A percentile compares a stretch with the other conserved stretches of the same genome.
phyloP scores from a whole-genome alignment of 2,113 vertebrate genomes.

The Gambusia holbrooki region DNA sequence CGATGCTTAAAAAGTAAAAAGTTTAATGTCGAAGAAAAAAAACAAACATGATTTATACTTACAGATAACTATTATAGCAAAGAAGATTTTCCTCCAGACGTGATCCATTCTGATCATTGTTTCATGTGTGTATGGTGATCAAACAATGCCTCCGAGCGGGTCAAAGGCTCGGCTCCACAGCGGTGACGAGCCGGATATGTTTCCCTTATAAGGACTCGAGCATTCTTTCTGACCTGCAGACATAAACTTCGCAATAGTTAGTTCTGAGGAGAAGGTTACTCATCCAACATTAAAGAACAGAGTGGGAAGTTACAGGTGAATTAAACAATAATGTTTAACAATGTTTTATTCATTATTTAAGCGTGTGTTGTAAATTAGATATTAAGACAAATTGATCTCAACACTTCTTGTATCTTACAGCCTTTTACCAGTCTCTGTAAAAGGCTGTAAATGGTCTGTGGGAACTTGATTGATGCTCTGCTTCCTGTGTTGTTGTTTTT shows the following conservation, averaged over 20 bases:
- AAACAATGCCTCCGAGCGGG: conserved; percentile 42
- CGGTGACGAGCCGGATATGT: conserved; percentile 36
- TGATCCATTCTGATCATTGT: conserved; percentile 58
- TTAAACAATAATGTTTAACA: not conserved
- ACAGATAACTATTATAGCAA: conserved; percentile 44
- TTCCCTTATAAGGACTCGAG: conserved; percentile 38
- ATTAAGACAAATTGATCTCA: no score
- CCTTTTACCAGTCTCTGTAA: no score
- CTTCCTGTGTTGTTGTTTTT: no score
- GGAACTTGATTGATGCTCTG: no score
- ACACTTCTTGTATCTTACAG: no score
- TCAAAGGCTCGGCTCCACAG: conserved; percentile 22
- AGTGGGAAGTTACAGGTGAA: not conserved
- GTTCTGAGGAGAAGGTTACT: not conserved
- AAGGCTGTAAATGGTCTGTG: no score
- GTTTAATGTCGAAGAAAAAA: not conserved
- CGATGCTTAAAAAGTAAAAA: not conserved
- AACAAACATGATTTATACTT: conserved; percentile 36
- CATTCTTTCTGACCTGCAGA: conserved; percentile 13
- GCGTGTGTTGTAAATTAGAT: no score
- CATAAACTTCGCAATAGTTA: not conserved
- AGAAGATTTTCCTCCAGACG: conserved; percentile 29
- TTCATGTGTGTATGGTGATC: conserved; percentile 23
- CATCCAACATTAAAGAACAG: not conserved
- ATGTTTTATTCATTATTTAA: no score